A percentile compares a stretch with the other conserved stretches of the same genome.
phyloP scores from a whole-genome alignment of 2,113 vertebrate species.

The Salvelinus namaycush region DNA sequence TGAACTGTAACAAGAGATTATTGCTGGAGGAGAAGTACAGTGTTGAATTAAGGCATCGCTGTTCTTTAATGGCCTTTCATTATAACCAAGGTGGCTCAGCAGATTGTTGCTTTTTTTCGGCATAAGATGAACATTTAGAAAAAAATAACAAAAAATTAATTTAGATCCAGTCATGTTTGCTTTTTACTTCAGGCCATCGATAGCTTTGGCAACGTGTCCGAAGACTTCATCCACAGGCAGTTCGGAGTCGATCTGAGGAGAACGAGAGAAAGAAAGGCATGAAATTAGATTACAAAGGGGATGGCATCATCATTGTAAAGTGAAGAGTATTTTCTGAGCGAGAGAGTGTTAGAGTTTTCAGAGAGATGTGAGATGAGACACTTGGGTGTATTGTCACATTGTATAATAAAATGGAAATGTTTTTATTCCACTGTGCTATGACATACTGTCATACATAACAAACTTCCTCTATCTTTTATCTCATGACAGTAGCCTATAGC shows the following conservation, averaged over 20 bases:
- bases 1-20: constrained; percentile 10
- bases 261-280: constrained; percentile 4
- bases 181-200: constrained; percentile 83
- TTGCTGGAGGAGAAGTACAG: constrained; percentile 21
- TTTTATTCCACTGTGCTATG: neutral
- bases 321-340: too few species aligned
- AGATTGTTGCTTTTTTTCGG: constrained; percentile 16
- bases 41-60: constrained; percentile 43
- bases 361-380: too few species aligned
- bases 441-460: neutral
- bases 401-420: too few species aligned
- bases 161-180: constrained; percentile 40
- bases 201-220: constrained; percentile 81
- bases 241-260: constrained; percentile 87
- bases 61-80: constrained; percentile 17
- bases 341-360: too few species aligned
- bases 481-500: neutral
- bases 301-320: too few species aligned
- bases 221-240: constrained; percentile 89
- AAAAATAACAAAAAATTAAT: constrained; percentile 48
- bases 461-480: neutral
- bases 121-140: constrained; percentile 21
- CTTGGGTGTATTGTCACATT: too few species aligned
- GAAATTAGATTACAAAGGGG: too few species aligned
- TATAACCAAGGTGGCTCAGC: constrained; percentile 25